Conservation (phyloP, 2,113 vertebrate genomes). For the Equus przewalskii region DNA sequence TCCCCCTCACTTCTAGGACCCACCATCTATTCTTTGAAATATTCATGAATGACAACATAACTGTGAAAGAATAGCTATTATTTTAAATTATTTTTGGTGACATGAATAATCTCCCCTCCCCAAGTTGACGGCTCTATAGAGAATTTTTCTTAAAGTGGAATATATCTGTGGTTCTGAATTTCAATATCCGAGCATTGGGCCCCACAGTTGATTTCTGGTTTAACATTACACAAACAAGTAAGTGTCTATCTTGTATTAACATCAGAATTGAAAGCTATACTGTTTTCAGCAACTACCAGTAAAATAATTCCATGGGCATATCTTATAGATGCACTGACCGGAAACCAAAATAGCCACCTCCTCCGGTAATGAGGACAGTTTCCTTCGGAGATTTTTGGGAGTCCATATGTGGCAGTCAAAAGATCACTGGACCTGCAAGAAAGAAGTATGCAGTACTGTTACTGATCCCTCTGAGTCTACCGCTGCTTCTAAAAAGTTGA, state of each 20-base stretch:
- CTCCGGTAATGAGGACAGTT: conserved; percentile 93
- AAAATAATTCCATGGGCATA: background rate
- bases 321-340: conserved; percentile 89
- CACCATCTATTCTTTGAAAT: background rate
- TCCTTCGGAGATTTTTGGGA: conserved; percentile 54
- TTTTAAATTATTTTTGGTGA: background rate
- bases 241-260: background rate
- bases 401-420: conserved; percentile 79
- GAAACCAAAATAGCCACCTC: conserved; percentile 95
- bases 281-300: background rate
- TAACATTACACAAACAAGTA: background rate
- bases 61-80: background rate
- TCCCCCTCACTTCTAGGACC: background rate
- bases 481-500: background rate
- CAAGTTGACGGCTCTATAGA: background rate
- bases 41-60: conserved; percentile 7
- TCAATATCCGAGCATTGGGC: background rate
- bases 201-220: background rate
- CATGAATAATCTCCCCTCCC: background rate
- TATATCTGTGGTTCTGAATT: background rate
- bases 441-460: background rate
- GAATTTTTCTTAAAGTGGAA: conserved; percentile 3
- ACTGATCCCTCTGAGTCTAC: background rate
- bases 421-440: conserved; percentile 56
- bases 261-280: background rate